Base-by-base conservation (phyloP, 2,888 invertebrate species). In the Axea sp. region DNA sequence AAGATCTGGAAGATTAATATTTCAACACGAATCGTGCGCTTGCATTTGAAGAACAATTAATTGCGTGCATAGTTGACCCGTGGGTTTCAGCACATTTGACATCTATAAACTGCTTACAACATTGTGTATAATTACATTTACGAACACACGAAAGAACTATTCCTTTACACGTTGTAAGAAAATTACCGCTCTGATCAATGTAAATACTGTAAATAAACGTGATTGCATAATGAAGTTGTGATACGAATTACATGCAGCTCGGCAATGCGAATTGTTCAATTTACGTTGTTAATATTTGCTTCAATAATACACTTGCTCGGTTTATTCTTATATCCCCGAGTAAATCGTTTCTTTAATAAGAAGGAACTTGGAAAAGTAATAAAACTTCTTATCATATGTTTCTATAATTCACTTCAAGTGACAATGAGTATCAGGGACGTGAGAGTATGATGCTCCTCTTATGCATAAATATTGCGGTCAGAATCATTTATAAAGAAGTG, bases 401-500 rank as follows among this genome's bases (percentile, higher is more conserved):
- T 37, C 28, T 49, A 31, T 41, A 39, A 51, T 62, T 51, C 31
- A 41, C 22, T 41, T 39, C 31, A 30, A 12, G 31, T 12, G 31
- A 62, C 39, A 62, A 41, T 51, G 22, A 31, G 39, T 30, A 26
- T 22, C 45, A 39, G 12, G 22, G 12, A 22, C 39, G 11, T 11
- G 37, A 47, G 35, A 49, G 5, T 17, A 31, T 31, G 41, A 24
- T 39, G 24, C 39, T 51, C 31, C 41, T 28, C 17, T 33, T 62
- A 51, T 12, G 19, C n/a, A n/a, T n/a, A n/a, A n/a, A n/a, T n/a
- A n/a, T n/a, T n/a, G n/a, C n/a, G n/a, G n/a, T n/a, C n/a, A n/a
- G n/a, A n/a, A 30, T 15, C 49, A 60, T 60, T 60, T 51, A 51
- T 64, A 64, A 64, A 64, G 43, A 53, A 43, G 26, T 30, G 5